phyloP scores from a whole-genome alignment of 92 coral and sea anemone species.

The Isaurus tuberculatus region DNA sequence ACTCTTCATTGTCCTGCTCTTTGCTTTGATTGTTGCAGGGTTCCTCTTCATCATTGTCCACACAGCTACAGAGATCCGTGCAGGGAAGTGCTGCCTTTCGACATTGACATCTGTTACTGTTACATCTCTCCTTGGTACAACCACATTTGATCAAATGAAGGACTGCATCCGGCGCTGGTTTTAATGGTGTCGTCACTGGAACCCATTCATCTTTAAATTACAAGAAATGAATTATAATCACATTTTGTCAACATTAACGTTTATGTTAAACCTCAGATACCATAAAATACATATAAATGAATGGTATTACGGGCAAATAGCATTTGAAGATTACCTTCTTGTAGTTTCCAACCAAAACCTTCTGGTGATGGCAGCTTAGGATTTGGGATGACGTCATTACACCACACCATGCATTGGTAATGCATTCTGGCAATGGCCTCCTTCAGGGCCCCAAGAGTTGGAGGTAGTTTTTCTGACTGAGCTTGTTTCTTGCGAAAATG shows the following conservation, averaged over 20 bases:
- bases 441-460: not conserved
- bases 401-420: conserved; percentile 4
- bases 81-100: conserved; percentile 33
- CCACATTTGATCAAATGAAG: conserved; percentile 35
- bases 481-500: conserved; percentile 26
- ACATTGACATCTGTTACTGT: conserved; percentile 44
- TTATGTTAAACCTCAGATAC: conserved; percentile 9
- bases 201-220: conserved; percentile 37
- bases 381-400: not conserved
- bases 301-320: not conserved
- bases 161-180: conserved; percentile 50
- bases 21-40: conserved; percentile 10
- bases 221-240: not conserved
- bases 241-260: conserved; percentile 6
- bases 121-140: conserved; percentile 35
- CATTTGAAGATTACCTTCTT: not conserved
- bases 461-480: conserved; percentile 33
- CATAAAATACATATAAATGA: not conserved
- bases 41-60: not conserved
- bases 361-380: conserved; percentile 16
- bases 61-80: conserved; percentile 41
- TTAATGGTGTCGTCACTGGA: conserved; percentile 48
- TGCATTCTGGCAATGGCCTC: not conserved
- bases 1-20: conserved; percentile 15
- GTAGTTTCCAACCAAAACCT: not conserved